Percentiles rank a stretch among this genome's conserved stretches.
Evolutionary conservation across 2,797 vertebrate genomes (phyloP).

Genomic region (Notolabrus celidotus): DNA sequence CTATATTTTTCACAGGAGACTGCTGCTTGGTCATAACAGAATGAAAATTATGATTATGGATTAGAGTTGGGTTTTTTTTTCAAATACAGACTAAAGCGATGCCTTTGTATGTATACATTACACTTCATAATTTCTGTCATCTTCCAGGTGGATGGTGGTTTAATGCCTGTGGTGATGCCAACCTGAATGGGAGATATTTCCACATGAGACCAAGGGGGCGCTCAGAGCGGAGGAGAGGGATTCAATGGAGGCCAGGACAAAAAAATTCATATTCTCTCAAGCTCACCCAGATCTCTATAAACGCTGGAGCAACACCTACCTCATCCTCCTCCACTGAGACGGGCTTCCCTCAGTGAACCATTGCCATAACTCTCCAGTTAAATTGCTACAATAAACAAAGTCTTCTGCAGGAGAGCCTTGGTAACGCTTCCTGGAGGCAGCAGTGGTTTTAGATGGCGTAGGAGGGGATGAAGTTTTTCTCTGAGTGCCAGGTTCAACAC

Average conservation of each 20-base stretch:
- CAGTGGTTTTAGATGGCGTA: slow-evolving; percentile 1
- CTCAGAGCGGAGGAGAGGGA: slow-evolving; percentile 82
- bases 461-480: slow-evolving; percentile 8
- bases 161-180: slow-evolving; percentile 86
- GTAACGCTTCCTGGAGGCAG: slow-evolving; percentile 1
- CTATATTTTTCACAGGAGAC: no score
- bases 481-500: not conserved
- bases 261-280: slow-evolving; percentile 84
- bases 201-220: slow-evolving; percentile 80
- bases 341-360: slow-evolving; percentile 35
- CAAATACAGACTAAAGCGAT: no score
- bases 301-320: slow-evolving; percentile 36
- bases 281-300: slow-evolving; percentile 90
- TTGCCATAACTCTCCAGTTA: not conserved
- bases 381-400: slow-evolving; percentile 10
- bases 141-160: slow-evolving; percentile 93
- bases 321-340: slow-evolving; percentile 35
- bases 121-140: slow-evolving; percentile 7
- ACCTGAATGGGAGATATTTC: slow-evolving; percentile 90
- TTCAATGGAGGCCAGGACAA: slow-evolving; percentile 86
- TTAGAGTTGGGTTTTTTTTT: no score
- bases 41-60: no score
- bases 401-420: slow-evolving; percentile 32
- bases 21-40: no score
- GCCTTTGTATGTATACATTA: no score